These are phyloP conservation scores for Lycophotia porphyrea DNA, from an alignment of 2,888 invertebrate genomes.

Conservation along the genomic window DNA sequence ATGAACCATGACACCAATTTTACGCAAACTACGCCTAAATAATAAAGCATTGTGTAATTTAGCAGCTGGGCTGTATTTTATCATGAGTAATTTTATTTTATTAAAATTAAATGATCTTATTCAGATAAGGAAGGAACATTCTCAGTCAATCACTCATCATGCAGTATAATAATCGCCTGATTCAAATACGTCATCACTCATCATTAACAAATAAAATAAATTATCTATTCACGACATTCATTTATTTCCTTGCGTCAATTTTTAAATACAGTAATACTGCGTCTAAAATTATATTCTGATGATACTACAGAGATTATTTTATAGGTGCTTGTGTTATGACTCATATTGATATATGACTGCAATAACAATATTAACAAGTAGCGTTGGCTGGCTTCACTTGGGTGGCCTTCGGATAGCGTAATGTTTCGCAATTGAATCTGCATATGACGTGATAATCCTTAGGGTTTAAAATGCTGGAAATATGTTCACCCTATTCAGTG, in stretches of 20 bases:
- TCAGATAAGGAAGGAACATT: conserved; percentile 8
- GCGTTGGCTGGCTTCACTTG: conserved; percentile 48
- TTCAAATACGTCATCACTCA: conserved; percentile 32
- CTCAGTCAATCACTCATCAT: conserved; percentile 6
- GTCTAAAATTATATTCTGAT: conserved; percentile 45
- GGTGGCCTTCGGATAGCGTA: conserved; percentile 54
- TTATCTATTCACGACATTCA: conserved; percentile 24
- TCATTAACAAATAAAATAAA: background rate
- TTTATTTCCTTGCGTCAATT: conserved; percentile 23
- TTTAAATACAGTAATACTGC: conserved; percentile 38
- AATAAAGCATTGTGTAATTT: background rate
- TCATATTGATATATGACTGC: conserved; percentile 58
- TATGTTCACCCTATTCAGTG: conserved; percentile 28
- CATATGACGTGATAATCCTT: conserved; percentile 40
- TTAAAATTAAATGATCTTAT: background rate
- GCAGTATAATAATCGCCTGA: conserved; percentile 35
- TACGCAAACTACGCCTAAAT: background rate
- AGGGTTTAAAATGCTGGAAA: conserved; percentile 4
- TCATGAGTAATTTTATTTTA: background rate
- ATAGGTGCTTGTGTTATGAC: conserved; percentile 51
- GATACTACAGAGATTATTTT: conserved; percentile 53
- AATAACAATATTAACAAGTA: conserved; percentile 63
- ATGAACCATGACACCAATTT: background rate
- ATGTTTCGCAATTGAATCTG: conserved; percentile 46
- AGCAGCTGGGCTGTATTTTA: background rate